Evolutionary conservation across 1,140 invertebrate species (phyloP).

Genomic region (Monochamus saltuarius): DNA sequence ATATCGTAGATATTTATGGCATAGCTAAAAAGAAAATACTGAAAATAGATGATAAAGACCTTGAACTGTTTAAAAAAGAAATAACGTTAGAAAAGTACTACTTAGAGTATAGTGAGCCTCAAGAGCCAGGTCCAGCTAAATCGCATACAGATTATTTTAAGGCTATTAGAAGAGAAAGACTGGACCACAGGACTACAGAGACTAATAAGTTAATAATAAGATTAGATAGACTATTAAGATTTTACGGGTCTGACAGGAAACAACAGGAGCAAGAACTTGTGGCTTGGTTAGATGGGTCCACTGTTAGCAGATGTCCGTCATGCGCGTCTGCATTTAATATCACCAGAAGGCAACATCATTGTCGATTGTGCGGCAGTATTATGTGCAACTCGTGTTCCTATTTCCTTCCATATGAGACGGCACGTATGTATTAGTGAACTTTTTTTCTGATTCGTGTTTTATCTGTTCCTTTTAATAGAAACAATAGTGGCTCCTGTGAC

Average conservation of each 20-base stretch:
- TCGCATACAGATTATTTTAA: constrained; percentile 80
- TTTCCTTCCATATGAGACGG: constrained; percentile 80
- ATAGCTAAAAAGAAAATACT: constrained; percentile 88
- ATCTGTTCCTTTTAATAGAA: constrained; percentile 30
- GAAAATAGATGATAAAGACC: constrained; percentile 70
- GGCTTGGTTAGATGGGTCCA: constrained; percentile 88
- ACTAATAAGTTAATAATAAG: constrained; percentile 95
- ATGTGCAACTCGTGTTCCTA: constrained; percentile 93
- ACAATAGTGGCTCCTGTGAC: constrained; percentile 43
- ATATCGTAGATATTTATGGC: constrained; percentile 72
- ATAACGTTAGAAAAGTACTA: constrained; percentile 45
- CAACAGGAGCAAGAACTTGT: constrained; percentile 78
- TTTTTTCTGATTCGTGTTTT: background rate
- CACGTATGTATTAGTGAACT: constrained; percentile 65
- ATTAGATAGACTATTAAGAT: constrained; percentile 87
- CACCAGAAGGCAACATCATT: constrained; percentile 91
- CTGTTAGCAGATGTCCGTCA: constrained; percentile 86
- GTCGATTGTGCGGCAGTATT: constrained; percentile 91
- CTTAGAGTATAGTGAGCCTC: constrained; percentile 56
- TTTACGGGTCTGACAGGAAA: constrained; percentile 77
- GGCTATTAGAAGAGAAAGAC: constrained; percentile 59
- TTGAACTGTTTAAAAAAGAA: constrained; percentile 58
- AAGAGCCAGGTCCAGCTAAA: constrained; percentile 65
- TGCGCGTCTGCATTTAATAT: constrained; percentile 89
- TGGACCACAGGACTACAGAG: constrained; percentile 89